Conservation (phyloP, 2,888 invertebrate species). For the Rapana venosa region DNA sequence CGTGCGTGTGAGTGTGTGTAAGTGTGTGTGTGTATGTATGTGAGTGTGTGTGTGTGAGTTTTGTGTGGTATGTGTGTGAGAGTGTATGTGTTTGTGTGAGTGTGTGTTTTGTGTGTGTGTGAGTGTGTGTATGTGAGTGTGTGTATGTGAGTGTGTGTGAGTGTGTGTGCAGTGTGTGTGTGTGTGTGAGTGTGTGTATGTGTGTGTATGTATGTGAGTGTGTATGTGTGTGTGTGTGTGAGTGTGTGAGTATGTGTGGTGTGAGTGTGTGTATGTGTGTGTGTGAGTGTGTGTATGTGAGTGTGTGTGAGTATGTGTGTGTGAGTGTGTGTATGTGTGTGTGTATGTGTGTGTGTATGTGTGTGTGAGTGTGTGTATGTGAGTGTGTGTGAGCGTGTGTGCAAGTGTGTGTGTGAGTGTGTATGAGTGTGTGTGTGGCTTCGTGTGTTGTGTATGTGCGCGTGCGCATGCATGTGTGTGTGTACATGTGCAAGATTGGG, state of each 20-base stretch:
- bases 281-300: neutral
- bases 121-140: too few relatives aligned
- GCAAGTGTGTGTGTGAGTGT: neutral
- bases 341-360: neutral
- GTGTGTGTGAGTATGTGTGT: neutral
- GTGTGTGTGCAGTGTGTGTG: neutral
- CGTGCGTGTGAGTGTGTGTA: too few relatives aligned
- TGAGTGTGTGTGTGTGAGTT: too few relatives aligned
- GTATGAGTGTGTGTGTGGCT: too few relatives aligned
- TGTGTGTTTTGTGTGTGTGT: too few relatives aligned
- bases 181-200: neutral
- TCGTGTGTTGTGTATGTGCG: too few relatives aligned
- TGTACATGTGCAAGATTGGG: too few relatives aligned
- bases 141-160: too few relatives aligned
- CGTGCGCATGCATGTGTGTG: too few relatives aligned
- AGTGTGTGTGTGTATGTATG: too few relatives aligned
- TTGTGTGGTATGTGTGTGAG: too few relatives aligned
- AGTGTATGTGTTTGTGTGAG: too few relatives aligned
- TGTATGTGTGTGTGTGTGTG: neutral
- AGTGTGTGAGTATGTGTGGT: neutral
- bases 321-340: neutral
- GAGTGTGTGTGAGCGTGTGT: neutral
- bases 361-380: neutral
- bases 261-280: neutral
- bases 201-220: neutral